Conservation (phyloP, 2,888 invertebrate species). For the Eucera pruinosa region DNA sequence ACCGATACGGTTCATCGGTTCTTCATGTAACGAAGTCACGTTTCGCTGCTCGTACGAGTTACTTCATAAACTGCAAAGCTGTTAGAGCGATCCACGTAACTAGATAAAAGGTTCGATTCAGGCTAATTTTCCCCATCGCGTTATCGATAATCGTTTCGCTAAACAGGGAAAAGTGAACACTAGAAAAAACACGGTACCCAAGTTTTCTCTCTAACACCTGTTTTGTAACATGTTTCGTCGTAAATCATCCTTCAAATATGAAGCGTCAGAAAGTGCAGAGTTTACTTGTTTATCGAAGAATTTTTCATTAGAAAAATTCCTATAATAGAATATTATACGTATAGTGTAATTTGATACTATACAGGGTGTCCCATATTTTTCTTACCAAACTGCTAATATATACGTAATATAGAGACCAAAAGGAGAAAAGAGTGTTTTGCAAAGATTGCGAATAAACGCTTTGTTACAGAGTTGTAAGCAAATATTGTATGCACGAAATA, state of each 20-base stretch:
- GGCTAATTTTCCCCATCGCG: slow-evolving; percentile 22
- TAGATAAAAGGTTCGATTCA: slow-evolving; percentile 16
- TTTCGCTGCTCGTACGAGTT: neutral
- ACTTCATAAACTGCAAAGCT: neutral
- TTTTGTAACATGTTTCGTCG: neutral
- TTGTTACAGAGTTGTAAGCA: too few species aligned
- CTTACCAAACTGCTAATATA: too few species aligned
- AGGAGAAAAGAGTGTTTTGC: too few species aligned
- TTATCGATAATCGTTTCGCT: neutral
- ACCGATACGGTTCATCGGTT: slow-evolving; percentile 5
- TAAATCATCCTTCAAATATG: neutral
- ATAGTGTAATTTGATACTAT: too few species aligned
- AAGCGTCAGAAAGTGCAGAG: neutral
- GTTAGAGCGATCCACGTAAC: slow-evolving; percentile 14
- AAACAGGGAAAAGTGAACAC: neutral
- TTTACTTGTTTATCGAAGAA: neutral
- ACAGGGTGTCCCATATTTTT: too few species aligned
- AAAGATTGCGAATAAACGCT: too few species aligned
- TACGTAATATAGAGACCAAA: too few species aligned
- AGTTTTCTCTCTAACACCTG: neutral
- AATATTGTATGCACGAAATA: too few species aligned
- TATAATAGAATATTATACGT: too few species aligned
- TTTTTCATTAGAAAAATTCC: neutral
- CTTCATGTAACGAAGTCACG: slow-evolving; percentile 5
- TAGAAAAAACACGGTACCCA: neutral